phyloP scores from a whole-genome alignment of 2,888 invertebrate species.

The Boloria euphrosyne region DNA sequence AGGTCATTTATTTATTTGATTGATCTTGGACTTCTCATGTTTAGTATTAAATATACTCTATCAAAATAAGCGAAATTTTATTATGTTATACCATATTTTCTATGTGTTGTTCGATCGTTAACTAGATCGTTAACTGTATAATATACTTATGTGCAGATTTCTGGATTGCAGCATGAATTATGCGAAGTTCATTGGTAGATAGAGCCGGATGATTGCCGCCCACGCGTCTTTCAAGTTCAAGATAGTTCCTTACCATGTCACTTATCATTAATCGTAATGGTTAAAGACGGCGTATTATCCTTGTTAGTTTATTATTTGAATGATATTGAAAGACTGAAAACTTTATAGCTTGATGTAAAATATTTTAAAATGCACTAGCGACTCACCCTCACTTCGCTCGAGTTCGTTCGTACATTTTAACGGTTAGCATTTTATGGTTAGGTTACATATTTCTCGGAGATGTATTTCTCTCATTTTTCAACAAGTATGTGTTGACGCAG shows the following conservation, averaged over 20 bases:
- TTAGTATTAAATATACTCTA: too few species aligned
- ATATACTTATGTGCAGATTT: neutral
- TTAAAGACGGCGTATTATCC: conserved; percentile 18
- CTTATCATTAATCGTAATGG: conserved; percentile 56
- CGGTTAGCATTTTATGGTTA: too few species aligned
- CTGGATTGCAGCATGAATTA: conserved; percentile 43
- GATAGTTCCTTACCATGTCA: conserved; percentile 57
- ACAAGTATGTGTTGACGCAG: too few species aligned
- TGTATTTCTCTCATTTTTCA: too few species aligned
- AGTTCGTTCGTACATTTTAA: too few species aligned
- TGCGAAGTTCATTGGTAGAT: conserved; percentile 56
- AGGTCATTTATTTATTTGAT: too few species aligned
- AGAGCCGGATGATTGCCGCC: conserved; percentile 66
- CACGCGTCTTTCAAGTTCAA: conserved; percentile 56
- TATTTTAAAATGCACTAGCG: too few species aligned
- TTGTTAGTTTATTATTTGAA: conserved; percentile 8
- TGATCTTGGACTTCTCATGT: too few species aligned
- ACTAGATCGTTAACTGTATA: neutral
- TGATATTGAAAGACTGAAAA: neutral
- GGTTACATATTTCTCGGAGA: too few species aligned
- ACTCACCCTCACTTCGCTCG: too few species aligned
- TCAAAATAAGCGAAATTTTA: too few species aligned
- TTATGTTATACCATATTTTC: conserved; percentile 8
- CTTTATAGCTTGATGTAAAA: too few species aligned
- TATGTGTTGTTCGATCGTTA: neutral